Evolutionary conservation across 2,113 vertebrate genomes (phyloP), one percentile per base, ranked within the genome.

Genomic region (Rana temporaria): DNA sequence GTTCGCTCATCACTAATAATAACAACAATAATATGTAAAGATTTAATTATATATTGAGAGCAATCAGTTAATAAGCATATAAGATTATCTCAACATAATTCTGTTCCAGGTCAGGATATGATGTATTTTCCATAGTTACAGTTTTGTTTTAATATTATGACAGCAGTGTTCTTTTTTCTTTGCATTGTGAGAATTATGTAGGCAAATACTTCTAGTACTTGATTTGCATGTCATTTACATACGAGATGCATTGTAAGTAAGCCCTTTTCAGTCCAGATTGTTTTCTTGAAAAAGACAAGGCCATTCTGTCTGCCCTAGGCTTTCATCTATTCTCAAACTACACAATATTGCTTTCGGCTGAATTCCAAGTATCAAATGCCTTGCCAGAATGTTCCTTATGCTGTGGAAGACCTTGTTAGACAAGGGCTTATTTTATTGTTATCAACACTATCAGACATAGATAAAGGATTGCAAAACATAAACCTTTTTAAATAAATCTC

Each of bases 301-400:
- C 71, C 56, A 60, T 22, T 38, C 56, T 38, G 71, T 74, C 55
- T 60, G 71, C 71, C 56, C 55, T 60, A 17, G 26, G 55, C 71
- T 74, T 74, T 60, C 71, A 74, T 74, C 71, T 74, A 74, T 74
- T 74, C 55, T 60, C 30, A 60, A 60, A 38, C 26, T 74, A 22
- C 30, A 74, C 18, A 59, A 17, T 38, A 38, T 85, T 88, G 19
- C 69, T 74, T n/a, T 6, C 70, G 20, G 32, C 68, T 85, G 34
- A 85, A 81, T 79, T 87, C 71, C 56, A 87, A 85, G 59, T 84
- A 22, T 56, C 18, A n/a, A 48, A 57, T 71, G 18, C 52, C 34
- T 48, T 86, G 81, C 77, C 85, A 88, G 84, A 72, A 84, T 57
- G 22, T 83, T 65, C 73, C 48, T 85, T 87, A 48, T 53, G 69